phyloP scores from a whole-genome alignment of 2,113 vertebrate genomes.

The Anarhynchus alexandrinus region DNA sequence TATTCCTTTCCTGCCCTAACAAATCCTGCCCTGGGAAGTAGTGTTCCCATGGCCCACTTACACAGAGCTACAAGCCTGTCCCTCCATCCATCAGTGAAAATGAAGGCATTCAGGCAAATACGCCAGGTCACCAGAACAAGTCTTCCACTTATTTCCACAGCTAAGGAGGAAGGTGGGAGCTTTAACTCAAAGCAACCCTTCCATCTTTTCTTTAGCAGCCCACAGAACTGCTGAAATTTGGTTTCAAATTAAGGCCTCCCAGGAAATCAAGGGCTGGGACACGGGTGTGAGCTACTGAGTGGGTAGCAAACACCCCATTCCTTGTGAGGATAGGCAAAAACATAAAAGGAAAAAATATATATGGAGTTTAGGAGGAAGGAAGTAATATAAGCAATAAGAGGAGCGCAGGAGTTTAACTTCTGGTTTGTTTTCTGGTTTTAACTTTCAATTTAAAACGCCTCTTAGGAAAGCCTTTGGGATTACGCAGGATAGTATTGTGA shows the following conservation, averaged over 20 bases:
- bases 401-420: background rate
- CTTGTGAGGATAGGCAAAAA: background rate
- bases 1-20: background rate
- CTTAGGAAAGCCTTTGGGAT: background rate
- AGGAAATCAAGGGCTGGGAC: background rate
- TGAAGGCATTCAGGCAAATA: background rate
- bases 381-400: background rate
- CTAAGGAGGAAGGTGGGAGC: background rate
- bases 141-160: background rate
- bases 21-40: background rate
- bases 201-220: background rate
- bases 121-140: accelerated
- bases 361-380: background rate
- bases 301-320: background rate
- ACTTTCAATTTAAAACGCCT: background rate
- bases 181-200: background rate
- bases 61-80: background rate
- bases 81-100: background rate
- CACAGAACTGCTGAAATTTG: background rate
- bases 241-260: background rate
- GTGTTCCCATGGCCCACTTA: background rate
- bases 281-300: background rate
- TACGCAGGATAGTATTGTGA: background rate
- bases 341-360: background rate
- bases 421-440: background rate